A percentile compares a stretch with the other conserved stretches of the same genome.
phyloP scores from a whole-genome alignment of 1,140 invertebrate genomes.

The Drosophila pallidifrons region DNA sequence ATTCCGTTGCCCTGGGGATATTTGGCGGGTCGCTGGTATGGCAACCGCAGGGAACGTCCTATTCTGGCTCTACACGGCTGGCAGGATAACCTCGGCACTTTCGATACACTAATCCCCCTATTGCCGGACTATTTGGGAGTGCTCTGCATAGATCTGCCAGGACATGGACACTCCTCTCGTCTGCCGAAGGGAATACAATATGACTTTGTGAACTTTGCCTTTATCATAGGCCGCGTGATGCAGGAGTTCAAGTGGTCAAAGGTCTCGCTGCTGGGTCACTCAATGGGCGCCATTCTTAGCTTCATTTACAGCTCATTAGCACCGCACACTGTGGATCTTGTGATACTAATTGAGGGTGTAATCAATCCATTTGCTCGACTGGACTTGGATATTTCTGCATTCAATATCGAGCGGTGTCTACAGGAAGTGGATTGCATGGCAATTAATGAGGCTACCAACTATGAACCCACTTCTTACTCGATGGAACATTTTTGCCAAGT shows the following conservation, averaged over 20 bases:
- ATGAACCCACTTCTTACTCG: conserved; percentile 87
- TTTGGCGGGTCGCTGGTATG: conserved; percentile 89
- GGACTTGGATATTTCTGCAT: not conserved
- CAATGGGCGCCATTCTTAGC: conserved; percentile 87
- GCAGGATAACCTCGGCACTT: conserved; percentile 90
- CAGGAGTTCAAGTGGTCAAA: conserved; percentile 89
- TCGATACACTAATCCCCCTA: conserved; percentile 88
- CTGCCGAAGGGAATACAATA: conserved; percentile 87
- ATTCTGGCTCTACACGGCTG: conserved; percentile 91
- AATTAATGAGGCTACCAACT: conserved; percentile 7
- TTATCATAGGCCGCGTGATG: conserved; percentile 87
- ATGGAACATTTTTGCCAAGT: conserved; percentile 86
- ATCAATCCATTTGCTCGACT: conserved; percentile 81
- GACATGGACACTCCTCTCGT: conserved; percentile 89
- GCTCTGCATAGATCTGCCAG: conserved; percentile 90
- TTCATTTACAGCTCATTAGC: conserved; percentile 87
- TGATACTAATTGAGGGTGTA: conserved; percentile 87
- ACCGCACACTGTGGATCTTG: conserved; percentile 87
- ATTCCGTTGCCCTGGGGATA: conserved; percentile 89
- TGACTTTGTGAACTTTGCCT: conserved; percentile 86
- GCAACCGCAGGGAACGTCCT: conserved; percentile 86
- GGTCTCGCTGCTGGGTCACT: conserved; percentile 89
- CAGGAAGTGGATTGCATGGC: conserved; percentile 54
- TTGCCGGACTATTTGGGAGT: conserved; percentile 87
- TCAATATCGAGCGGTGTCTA: conserved; percentile 44